Base-by-base conservation (phyloP, 2,113 vertebrate genomes). In the Anarhynchus alexandrinus region DNA sequence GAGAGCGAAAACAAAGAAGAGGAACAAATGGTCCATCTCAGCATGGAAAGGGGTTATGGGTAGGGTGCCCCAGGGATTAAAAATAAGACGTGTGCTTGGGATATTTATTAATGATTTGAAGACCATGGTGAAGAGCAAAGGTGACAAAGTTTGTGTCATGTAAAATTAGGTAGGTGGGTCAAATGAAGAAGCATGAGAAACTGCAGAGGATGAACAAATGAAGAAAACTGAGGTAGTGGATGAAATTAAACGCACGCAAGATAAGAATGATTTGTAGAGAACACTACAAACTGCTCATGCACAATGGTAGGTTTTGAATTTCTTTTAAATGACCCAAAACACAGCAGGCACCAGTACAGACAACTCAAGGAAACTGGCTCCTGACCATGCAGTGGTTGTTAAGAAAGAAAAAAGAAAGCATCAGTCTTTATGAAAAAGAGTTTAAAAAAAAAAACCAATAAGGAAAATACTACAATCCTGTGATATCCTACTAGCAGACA, bases 91-190 rank as follows among this genome's bases (percentile, higher is more conserved):
- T 40, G 59, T 96, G 38, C 90, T 90, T 91, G 55, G 67, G 67
- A 70, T 96, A 93, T 82, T 97, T 98, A 85, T 96, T 97, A 95
- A 94, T 92, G 57, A 96, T 88, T 83, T 94, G 67, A 95, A 97
- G 95, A 82, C n/a, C 29, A 14, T 11, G 15, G 38, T 58, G 27
- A 91, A 88, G 81, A 80, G 76, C 85, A 94, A 95, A 90, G 79
- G 82, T 93, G 78, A 61, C 67, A 91, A 97, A 95, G 81, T 88
- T 90, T 82, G 61, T 97, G 90, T 87, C 96, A 92, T 72, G 95
- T 38, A 79, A 96, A 97, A 97, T 97, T 90, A 95, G 70, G 34
- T 57, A 86, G 86, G 65, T 61, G 69, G 36, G 70, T 85, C 78
- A 95, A 82, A 67, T 12, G 61, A 17, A 83, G 43, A 95, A 74